Conservation (phyloP, 2,797 vertebrate genomes). For the Delichon dasypus region DNA sequence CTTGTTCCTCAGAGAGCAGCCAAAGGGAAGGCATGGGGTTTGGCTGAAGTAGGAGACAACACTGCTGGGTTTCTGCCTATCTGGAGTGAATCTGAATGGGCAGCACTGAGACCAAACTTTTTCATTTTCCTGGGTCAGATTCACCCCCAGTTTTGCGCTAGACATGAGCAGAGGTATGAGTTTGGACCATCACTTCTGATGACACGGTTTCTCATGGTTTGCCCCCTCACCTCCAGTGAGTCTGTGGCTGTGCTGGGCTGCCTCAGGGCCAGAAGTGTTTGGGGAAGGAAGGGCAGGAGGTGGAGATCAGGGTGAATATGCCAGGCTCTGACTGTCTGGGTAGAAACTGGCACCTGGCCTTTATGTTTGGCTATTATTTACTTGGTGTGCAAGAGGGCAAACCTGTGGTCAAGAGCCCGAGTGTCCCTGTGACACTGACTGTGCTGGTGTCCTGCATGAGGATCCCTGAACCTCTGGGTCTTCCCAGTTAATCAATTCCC, state of each 20-base stretch:
- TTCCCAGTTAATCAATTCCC: not conserved
- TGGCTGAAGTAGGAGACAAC: not conserved
- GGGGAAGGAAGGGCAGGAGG: not conserved
- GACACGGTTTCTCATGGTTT: not conserved
- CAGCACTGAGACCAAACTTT: not conserved
- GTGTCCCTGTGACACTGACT: not conserved
- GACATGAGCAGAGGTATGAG: not conserved
- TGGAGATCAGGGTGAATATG: not conserved
- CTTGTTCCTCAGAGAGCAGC: not conserved
- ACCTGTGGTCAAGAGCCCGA: not conserved
- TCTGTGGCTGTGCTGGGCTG: not conserved
- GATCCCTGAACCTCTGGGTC: not conserved
- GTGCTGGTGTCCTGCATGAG: not conserved
- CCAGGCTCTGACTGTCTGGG: not conserved
- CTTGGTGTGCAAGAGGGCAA: not conserved
- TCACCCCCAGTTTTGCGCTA: not conserved
- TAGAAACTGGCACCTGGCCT: not conserved
- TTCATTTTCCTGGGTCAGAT: not conserved
- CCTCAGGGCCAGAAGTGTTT: not conserved
- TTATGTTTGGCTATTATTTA: not conserved
- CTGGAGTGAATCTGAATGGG: not conserved
- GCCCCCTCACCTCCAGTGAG: not conserved
- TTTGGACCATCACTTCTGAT: not conserved
- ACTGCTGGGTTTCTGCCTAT: not conserved
- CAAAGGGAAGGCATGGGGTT: not conserved